Evolutionary conservation across 2,113 vertebrate genomes (phyloP).

Genomic region (Zosterops hypoxanthus): DNA sequence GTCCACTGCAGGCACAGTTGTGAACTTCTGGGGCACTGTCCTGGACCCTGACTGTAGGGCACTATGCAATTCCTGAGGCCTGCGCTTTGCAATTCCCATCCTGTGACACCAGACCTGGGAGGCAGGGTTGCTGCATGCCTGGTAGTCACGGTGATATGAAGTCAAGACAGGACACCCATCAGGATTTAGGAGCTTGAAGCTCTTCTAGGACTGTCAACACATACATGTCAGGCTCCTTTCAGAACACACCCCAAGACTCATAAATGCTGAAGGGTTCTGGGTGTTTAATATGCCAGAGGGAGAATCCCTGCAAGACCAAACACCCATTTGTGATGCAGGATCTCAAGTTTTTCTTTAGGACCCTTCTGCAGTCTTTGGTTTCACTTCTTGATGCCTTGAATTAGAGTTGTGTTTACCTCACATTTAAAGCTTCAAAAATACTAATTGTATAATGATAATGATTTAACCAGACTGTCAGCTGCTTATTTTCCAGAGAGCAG

Average conservation of each 20-base stretch:
- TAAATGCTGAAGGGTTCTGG: not conserved
- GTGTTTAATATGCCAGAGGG: fast-evolving
- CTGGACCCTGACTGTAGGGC: not conserved
- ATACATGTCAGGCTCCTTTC: not conserved
- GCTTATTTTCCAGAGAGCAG: not conserved
- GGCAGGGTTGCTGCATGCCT: not conserved
- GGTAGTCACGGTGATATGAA: not conserved
- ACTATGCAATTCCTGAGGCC: not conserved
- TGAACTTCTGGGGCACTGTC: not conserved
- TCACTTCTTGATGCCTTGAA: not conserved
- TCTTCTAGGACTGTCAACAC: not conserved
- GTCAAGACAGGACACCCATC: not conserved
- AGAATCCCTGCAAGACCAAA: not conserved
- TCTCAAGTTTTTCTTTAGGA: not conserved
- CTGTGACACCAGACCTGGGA: not conserved
- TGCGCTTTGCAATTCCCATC: fast-evolving
- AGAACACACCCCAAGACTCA: not conserved
- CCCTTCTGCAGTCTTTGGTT: not conserved
- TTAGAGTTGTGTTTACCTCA: not conserved
- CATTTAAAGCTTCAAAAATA: not conserved
- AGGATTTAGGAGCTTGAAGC: not conserved
- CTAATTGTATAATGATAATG: not conserved
- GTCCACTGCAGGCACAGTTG: not conserved
- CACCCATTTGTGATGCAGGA: not conserved
- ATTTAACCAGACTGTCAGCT: not conserved